Percentiles rank a stretch among this genome's conserved stretches.
These are phyloP conservation scores for Colletes collaris DNA, from an alignment of 2,888 invertebrate genomes.

Conservation along the genomic window DNA sequence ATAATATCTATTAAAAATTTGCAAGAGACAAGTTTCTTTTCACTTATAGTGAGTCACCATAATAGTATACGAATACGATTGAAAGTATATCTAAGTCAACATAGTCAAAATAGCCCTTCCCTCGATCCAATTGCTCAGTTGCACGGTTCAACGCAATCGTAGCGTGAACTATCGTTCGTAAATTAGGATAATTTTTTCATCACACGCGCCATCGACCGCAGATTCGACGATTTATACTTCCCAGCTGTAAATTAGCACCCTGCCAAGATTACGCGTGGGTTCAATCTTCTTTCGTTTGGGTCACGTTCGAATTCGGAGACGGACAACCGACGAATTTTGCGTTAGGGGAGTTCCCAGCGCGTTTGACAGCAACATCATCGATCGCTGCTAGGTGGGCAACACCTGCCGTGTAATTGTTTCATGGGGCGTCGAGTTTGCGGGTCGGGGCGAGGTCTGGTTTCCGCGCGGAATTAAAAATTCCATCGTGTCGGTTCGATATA, in stretches of 20 bases:
- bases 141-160: no score
- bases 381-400: neutral
- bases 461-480: slow-evolving; percentile 27
- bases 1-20: no score
- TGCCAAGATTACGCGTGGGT: neutral
- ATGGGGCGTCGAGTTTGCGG: neutral
- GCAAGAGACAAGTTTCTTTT: no score
- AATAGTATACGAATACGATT: no score
- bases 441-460: neutral
- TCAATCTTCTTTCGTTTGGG: neutral
- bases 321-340: neutral
- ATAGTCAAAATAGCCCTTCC: no score
- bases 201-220: neutral
- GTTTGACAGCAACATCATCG: neutral
- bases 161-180: neutral
- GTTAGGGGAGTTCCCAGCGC: neutral
- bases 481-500: neutral
- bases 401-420: neutral
- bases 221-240: no score
- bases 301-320: slow-evolving; percentile 5
- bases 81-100: no score
- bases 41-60: no score
- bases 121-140: no score
- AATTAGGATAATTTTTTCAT: neutral
- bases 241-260: neutral